phyloP scores from a whole-genome alignment of 2,797 vertebrate species.

The Ceyx erithaca region DNA sequence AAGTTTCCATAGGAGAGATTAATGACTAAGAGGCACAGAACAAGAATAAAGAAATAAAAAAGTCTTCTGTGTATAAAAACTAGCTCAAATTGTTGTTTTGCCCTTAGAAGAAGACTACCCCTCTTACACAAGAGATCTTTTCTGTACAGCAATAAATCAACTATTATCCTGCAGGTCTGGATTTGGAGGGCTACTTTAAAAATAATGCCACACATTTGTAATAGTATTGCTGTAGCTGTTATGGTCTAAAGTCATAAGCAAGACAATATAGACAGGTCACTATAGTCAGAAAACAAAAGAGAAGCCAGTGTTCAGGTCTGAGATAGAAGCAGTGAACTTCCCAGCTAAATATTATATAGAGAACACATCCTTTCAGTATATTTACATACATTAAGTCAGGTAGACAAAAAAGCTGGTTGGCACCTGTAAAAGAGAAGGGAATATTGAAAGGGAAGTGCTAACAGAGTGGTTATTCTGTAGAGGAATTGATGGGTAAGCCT shows the following conservation, averaged over 20 bases:
- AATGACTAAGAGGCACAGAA: conserved; percentile 8
- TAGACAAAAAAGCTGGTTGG: not conserved
- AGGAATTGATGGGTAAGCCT: not conserved
- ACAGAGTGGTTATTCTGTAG: not conserved
- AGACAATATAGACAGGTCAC: not conserved
- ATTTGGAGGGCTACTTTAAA: not conserved
- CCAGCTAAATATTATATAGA: not conserved
- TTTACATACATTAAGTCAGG: not conserved
- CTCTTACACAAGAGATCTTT: not conserved
- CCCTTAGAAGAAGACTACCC: not conserved
- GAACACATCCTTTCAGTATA: not conserved
- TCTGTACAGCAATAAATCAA: not conserved
- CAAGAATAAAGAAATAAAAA: not conserved
- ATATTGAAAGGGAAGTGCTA: not conserved
- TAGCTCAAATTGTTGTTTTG: not conserved
- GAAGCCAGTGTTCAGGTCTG: not conserved
- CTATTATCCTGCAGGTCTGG: not conserved
- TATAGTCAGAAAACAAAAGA: not conserved
- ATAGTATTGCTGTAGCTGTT: not conserved
- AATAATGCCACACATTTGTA: not conserved
- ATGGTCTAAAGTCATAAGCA: not conserved
- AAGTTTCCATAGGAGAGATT: conserved; percentile 35
- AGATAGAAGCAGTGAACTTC: not conserved
- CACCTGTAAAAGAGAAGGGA: not conserved
- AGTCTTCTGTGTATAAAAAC: not conserved